These are phyloP conservation scores for Chaitophorus viminalis DNA, from an alignment of 2,888 invertebrate species.

Conservation along the genomic window DNA sequence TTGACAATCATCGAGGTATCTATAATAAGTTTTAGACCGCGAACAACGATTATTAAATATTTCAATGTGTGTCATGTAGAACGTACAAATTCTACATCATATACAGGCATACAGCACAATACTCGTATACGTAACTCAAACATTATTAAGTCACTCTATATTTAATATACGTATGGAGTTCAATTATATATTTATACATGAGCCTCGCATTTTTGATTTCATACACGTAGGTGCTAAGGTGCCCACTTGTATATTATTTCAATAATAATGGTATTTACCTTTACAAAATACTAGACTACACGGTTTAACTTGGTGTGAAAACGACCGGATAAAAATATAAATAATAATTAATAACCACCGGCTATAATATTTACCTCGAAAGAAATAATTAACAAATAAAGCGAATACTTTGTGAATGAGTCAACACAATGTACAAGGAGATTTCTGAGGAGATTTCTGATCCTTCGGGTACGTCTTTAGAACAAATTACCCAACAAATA, in stretches of 20 bases:
- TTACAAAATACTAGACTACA: background rate
- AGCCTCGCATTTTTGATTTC: background rate
- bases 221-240: background rate
- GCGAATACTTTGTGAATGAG: background rate
- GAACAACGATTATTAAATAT: background rate
- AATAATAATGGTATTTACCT: background rate
- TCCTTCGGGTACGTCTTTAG: background rate
- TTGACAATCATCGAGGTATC: background rate
- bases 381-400: background rate
- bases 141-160: background rate
- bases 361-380: background rate
- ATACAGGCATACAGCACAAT: background rate
- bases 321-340: background rate
- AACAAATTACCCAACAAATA: background rate
- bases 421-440: background rate
- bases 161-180: background rate
- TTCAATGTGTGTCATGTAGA: background rate
- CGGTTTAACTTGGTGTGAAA: background rate
- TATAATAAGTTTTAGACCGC: background rate
- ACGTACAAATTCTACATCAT: background rate
- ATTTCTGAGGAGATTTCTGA: background rate
- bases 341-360: background rate
- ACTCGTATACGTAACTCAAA: too few relatives aligned
- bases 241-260: background rate
- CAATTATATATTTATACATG: background rate